These are phyloP conservation scores for Polypedilum pembai DNA, from an alignment of 1,140 invertebrate genomes.

Conservation along the genomic window DNA sequence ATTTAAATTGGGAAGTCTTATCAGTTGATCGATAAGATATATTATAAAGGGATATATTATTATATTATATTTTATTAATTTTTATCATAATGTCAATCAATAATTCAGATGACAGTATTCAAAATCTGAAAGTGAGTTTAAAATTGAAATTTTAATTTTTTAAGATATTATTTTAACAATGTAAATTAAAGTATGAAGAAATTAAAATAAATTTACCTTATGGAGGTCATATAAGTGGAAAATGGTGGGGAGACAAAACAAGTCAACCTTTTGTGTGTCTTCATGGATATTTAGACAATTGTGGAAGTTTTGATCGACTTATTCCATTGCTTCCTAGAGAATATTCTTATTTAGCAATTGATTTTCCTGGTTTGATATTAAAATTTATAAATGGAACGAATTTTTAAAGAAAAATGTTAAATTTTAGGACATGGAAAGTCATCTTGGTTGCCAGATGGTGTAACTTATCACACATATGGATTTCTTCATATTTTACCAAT, in stretches of 20 bases:
- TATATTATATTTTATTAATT: too few relatives aligned
- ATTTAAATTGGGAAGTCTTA: too few relatives aligned
- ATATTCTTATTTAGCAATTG: slow-evolving; percentile 55
- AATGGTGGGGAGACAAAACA: slow-evolving; percentile 53
- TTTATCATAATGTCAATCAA: neutral
- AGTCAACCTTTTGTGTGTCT: slow-evolving; percentile 59
- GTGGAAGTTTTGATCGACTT: slow-evolving; percentile 63
- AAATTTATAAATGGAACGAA: too few relatives aligned
- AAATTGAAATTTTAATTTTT: too few relatives aligned
- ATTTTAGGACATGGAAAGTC: slow-evolving; percentile 26
- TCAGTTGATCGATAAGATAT: too few relatives aligned
- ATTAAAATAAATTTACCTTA: slow-evolving; percentile 56
- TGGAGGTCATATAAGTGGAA: slow-evolving; percentile 42
- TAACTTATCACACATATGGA: slow-evolving; percentile 33
- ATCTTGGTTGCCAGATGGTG: neutral
- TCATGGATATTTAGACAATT: slow-evolving; percentile 73
- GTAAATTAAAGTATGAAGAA: slow-evolving; percentile 46
- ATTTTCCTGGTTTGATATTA: slow-evolving; percentile 47
- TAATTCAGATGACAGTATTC: too few relatives aligned
- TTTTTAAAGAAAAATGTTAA: too few relatives aligned
- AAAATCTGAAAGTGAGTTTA: too few relatives aligned
- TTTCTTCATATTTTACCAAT: neutral
- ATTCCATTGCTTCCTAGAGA: slow-evolving; percentile 54
- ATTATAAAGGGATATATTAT: too few relatives aligned
- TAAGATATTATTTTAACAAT: too few relatives aligned